Conservation (phyloP, 2,797 vertebrate species). For the Botia kubotai region DNA sequence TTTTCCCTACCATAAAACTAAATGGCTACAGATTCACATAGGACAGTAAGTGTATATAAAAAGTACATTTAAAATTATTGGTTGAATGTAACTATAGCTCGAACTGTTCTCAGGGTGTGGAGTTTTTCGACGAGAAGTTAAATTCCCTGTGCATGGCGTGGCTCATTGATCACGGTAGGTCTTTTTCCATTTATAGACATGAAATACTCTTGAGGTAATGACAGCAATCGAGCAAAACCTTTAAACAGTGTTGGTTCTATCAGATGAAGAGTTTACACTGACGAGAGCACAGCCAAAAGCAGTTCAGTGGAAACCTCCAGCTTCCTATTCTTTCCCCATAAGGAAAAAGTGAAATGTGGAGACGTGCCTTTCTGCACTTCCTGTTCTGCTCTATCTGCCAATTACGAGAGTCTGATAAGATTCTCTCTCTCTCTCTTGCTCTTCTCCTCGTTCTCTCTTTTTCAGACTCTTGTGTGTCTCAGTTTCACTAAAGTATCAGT, state of each 20-base stretch:
- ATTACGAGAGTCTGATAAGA: slow-evolving; percentile 42
- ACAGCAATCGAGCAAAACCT: background rate
- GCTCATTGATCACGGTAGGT: slow-evolving; percentile 92
- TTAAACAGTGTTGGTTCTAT: background rate
- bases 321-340: slow-evolving; percentile 16
- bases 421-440: slow-evolving; percentile 20
- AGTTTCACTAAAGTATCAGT: slow-evolving; percentile 17
- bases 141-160: slow-evolving; percentile 94
- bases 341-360: slow-evolving; percentile 10
- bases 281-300: background rate
- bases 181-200: background rate
- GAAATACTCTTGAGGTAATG: background rate
- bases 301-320: slow-evolving; percentile 7
- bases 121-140: slow-evolving; percentile 94
- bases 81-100: background rate
- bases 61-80: background rate
- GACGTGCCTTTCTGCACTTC: slow-evolving; percentile 52
- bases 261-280: slow-evolving; percentile 8
- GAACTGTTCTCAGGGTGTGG: slow-evolving; percentile 82
- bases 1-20: background rate
- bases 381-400: slow-evolving; percentile 18
- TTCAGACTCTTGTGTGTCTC: background rate
- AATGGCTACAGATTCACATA: no score
- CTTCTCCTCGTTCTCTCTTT: background rate
- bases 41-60: background rate